A percentile compares a stretch with the other conserved stretches of the same genome.
These are phyloP conservation scores for Meiosimyza platycephala DNA, from an alignment of 2,888 invertebrate genomes.

Conservation along the genomic window DNA sequence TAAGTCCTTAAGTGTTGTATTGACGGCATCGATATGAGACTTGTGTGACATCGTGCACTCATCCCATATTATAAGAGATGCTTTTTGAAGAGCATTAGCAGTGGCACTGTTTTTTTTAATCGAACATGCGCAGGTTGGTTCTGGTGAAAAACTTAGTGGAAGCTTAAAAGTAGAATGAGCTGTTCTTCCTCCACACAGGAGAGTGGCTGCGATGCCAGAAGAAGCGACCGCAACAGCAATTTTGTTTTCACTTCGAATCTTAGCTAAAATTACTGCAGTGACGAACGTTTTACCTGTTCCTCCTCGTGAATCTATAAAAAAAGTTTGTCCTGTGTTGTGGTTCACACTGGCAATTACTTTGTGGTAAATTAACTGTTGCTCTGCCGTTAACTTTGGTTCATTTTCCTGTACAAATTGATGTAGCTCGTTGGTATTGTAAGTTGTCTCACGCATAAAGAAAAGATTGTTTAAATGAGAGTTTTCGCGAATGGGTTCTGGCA, in stretches of 20 bases:
- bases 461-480: background rate
- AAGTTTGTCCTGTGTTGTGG: slow-evolving; percentile 6
- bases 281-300: slow-evolving; percentile 21
- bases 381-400: slow-evolving; percentile 33
- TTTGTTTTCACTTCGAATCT: background rate
- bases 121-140: slow-evolving; percentile 34
- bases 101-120: slow-evolving; percentile 22
- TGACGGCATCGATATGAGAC: slow-evolving; percentile 46
- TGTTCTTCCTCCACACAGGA: slow-evolving; percentile 48
- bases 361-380: slow-evolving; percentile 35
- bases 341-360: slow-evolving; percentile 29
- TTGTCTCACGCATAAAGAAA: slow-evolving; percentile 27
- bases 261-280: slow-evolving; percentile 12
- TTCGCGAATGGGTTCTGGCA: background rate
- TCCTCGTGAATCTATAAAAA: slow-evolving; percentile 22
- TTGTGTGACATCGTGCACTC: slow-evolving; percentile 27
- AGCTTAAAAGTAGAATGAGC: background rate
- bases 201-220: slow-evolving; percentile 48
- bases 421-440: slow-evolving; percentile 33
- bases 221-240: slow-evolving; percentile 38
- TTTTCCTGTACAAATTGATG: slow-evolving; percentile 37
- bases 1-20: slow-evolving; percentile 51
- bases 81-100: slow-evolving; percentile 42
- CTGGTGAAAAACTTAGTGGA: background rate
- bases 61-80: slow-evolving; percentile 40